These are phyloP conservation scores for Cryptoleucopteryx plumbea DNA, from an alignment of 2,113 vertebrate genomes.

Conservation along the genomic window DNA sequence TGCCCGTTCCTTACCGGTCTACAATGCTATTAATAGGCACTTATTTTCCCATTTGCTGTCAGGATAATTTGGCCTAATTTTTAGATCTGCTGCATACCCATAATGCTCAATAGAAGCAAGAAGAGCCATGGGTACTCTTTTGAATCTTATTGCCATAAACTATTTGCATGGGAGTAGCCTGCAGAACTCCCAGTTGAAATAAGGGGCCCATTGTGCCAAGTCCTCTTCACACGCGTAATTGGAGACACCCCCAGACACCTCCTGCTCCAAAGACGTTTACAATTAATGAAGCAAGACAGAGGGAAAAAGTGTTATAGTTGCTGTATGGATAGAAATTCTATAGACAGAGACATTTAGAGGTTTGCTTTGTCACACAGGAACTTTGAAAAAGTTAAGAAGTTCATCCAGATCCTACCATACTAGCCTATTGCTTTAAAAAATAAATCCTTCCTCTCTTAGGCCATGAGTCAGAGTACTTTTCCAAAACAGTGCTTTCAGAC, in stretches of 20 bases:
- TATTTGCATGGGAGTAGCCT: background rate
- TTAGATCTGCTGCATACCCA: background rate
- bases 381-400: background rate
- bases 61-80: background rate
- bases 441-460: background rate
- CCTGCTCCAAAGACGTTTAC: background rate
- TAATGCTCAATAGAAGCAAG: background rate
- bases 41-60: background rate
- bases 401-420: background rate
- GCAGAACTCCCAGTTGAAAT: background rate
- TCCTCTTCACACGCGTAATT: background rate
- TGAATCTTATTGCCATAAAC: background rate
- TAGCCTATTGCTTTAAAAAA: background rate
- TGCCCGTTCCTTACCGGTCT: background rate
- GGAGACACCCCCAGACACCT: background rate
- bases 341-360: background rate
- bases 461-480: constrained; percentile 15
- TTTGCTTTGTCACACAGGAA: background rate
- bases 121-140: background rate
- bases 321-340: background rate
- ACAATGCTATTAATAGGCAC: background rate
- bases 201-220: background rate
- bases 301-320: background rate
- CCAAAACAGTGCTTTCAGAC: background rate
- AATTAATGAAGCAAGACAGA: background rate